Percentiles rank a stretch among this genome's conserved stretches.
Conservation (phyloP, 2,113 vertebrate species). For the Ciconia stormi region DNA sequence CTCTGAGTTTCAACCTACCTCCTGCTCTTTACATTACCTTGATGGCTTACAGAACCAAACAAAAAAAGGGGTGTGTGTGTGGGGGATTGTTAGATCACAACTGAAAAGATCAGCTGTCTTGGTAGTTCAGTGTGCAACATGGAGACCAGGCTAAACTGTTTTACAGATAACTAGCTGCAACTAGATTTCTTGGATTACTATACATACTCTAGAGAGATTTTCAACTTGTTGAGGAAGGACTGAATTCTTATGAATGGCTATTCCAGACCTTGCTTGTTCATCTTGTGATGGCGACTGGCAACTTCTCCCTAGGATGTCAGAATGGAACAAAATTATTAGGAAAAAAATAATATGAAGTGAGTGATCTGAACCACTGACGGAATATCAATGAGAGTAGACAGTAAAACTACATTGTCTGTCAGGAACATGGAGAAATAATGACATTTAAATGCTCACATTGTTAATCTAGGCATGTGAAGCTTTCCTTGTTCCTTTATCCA, state of each 20-base stretch:
- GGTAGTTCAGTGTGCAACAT: not conserved
- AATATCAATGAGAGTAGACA: not conserved
- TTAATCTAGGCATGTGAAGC: not conserved
- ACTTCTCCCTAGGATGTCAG: constrained; percentile 51
- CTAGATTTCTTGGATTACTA: not conserved
- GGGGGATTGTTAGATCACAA: not conserved
- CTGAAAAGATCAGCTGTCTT: not conserved
- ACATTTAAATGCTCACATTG: not conserved
- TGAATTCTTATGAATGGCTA: not conserved
- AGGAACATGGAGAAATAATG: not conserved
- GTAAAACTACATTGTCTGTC: not conserved
- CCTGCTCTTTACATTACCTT: not conserved
- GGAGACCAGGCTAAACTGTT: not conserved
- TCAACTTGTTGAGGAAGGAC: not conserved
- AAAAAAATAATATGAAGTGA: not conserved
- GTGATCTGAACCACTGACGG: not conserved
- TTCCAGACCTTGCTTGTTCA: not conserved
- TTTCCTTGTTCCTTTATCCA: not conserved
- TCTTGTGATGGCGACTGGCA: not conserved
- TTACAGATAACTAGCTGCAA: not conserved
- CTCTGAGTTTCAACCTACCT: not conserved
- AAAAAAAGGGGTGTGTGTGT: not conserved
- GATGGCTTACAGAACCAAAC: not conserved
- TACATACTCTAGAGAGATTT: constrained; percentile 50
- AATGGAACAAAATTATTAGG: constrained; percentile 1